A percentile compares a stretch with the other conserved stretches of the same genome.
Evolutionary conservation across 2,113 vertebrate species (phyloP).

Genomic region (Oncorhynchus nerka): DNA sequence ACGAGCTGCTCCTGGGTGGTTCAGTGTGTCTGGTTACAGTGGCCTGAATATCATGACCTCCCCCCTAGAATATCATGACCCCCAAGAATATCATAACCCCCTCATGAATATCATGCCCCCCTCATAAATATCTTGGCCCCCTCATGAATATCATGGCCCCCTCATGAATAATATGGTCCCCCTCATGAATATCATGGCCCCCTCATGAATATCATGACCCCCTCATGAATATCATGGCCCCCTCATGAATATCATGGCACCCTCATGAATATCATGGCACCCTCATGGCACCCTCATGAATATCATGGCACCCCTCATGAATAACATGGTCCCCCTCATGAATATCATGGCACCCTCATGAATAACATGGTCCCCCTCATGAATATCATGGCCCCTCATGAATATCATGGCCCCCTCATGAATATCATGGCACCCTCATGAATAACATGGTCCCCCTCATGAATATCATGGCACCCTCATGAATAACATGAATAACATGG

Average conservation of each 20-base stretch:
- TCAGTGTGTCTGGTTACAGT: neutral
- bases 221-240: neutral
- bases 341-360: no score
- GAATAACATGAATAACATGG: no score
- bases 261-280: neutral
- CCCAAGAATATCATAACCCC: neutral
- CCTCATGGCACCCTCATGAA: neutral
- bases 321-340: neutral
- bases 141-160: neutral
- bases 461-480: neutral
- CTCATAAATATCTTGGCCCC: neutral
- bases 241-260: neutral
- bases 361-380: neutral
- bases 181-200: no score
- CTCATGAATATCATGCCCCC: no score
- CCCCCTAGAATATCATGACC: no score
- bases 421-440: neutral
- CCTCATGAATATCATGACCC: neutral
- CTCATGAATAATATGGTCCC: neutral
- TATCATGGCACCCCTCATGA: neutral
- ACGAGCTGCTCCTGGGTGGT: neutral
- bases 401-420: neutral
- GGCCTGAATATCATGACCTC: neutral
- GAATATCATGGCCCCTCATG: no score
- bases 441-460: no score